Base-by-base conservation (phyloP, 2,888 invertebrate genomes). In the Lochmaea capreae region DNA sequence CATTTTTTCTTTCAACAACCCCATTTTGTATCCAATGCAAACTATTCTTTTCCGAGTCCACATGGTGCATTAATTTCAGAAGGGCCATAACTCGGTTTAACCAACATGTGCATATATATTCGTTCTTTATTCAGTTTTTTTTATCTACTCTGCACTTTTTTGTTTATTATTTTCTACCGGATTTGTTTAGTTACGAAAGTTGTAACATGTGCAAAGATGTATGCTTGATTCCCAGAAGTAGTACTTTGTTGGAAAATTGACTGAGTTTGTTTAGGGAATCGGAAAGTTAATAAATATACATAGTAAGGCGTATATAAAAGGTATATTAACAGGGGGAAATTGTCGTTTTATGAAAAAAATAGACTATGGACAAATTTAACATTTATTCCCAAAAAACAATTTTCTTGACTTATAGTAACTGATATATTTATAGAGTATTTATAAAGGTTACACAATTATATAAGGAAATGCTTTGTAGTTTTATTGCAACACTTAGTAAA, bases 1-100 rank as follows among this genome's bases (percentile, higher is more conserved):
- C 62, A 43, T 76, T 76, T 76, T 76, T 75, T 52, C n/a, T 76
- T 39, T 39, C 33, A 39, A 75, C 74, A 72, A 71, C 75, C 61
- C 68, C 26, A 65, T 70, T 63, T 43, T 42, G 3, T 63, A 16
- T 18, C 62, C 12, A 42, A 63, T 18, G 18, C 14, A 18, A 10
- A 12, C 52, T 52, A 39, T 57, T 70, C n/a, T 42, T 70, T 58
- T 58, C 46, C 58, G 10, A 18, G 26, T 65, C 42, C 71, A 71
- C 65, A 71, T 71, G 71, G 71, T 49, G 65, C 43, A 46, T 71
- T 71, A 63, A 54, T 63, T 39, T 63, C 22, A 52, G 63, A 62
- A 63, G 70, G 70, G 54, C 52, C 39, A 22, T 18, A n/a, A 62
- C 14, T 43, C 22, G 18, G 49, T 57, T 58, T 59, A 10, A 63